Evolutionary conservation across 2,888 invertebrate genomes (phyloP).

Genomic region (Buathra laborator): DNA sequence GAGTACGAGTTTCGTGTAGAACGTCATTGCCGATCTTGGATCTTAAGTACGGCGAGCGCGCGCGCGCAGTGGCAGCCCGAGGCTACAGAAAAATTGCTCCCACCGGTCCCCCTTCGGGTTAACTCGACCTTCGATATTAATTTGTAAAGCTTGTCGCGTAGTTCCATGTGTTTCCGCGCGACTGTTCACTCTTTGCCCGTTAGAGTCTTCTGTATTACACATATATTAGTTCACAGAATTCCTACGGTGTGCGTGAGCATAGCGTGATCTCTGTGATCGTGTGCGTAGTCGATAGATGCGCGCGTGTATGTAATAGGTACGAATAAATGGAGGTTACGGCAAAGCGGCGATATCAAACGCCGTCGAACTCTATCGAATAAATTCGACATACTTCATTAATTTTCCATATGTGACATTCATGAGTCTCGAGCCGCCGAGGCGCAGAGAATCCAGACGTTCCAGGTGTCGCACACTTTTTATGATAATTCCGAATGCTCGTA

Average conservation of each 20-base stretch:
- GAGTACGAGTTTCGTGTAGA: not conserved
- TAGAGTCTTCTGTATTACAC: not conserved
- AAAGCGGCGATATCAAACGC: constrained; percentile 55
- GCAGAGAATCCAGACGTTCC: constrained; percentile 7
- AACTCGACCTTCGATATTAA: constrained; percentile 49
- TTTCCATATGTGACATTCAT: constrained; percentile 33
- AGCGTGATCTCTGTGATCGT: constrained; percentile 8
- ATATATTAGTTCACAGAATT: not conserved
- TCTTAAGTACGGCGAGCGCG: not conserved
- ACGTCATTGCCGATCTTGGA: constrained; percentile 17
- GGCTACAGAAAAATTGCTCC: constrained; percentile 12
- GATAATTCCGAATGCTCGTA: constrained; percentile 1
- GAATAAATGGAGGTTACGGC: not conserved
- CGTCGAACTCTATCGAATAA: constrained; percentile 48
- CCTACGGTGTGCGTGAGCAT: constrained; percentile 1
- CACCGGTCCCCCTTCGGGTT: constrained; percentile 24
- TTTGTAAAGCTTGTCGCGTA: constrained; percentile 42
- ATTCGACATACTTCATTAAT: constrained; percentile 41
- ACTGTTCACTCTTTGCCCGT: constrained; percentile 4
- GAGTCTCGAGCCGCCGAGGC: not conserved
- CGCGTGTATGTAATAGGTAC: not conserved
- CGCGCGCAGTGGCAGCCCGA: not conserved
- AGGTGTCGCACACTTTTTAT: constrained; percentile 31
- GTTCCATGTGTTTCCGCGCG: constrained; percentile 12
- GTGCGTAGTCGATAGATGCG: not conserved